phyloP scores from a whole-genome alignment of 2,888 invertebrate genomes.

The Calephelis perditalis region DNA sequence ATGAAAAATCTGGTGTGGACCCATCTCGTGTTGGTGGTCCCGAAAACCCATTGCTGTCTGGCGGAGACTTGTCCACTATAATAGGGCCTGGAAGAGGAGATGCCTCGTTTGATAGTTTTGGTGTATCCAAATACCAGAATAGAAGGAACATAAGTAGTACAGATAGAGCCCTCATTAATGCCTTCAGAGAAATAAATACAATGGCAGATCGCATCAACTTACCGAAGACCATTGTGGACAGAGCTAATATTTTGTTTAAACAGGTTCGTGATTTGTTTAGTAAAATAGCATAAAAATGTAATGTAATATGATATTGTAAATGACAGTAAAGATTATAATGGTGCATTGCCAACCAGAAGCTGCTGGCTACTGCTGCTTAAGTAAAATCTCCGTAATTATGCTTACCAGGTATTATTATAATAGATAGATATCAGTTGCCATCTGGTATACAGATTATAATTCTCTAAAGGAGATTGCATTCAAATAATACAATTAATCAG shows the following conservation, averaged over 20 bases:
- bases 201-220: conserved; percentile 99
- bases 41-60: conserved; percentile 97
- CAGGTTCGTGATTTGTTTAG: conserved; percentile 80
- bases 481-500: too few species aligned
- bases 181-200: conserved; percentile 96
- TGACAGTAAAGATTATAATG: too few species aligned
- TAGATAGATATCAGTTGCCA: too few species aligned
- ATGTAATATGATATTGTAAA: too few species aligned
- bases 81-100: conserved; percentile 88
- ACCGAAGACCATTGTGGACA: conserved; percentile 96
- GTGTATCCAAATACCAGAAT: conserved; percentile 86
- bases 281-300: background rate
- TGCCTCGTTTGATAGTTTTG: conserved; percentile 93
- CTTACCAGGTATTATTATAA: too few species aligned
- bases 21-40: conserved; percentile 99
- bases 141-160: conserved; percentile 92
- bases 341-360: too few species aligned
- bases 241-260: conserved; percentile 97
- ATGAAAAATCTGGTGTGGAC: conserved; percentile 97
- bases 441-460: too few species aligned
- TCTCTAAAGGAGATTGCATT: too few species aligned
- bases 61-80: conserved; percentile 97
- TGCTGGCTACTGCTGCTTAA: too few species aligned
- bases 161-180: conserved; percentile 96
- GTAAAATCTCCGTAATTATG: too few species aligned